Percentiles rank a stretch among this genome's conserved stretches.
Conservation (phyloP, 2,797 vertebrate genomes). For the Phrynocephalus forsythii region DNA sequence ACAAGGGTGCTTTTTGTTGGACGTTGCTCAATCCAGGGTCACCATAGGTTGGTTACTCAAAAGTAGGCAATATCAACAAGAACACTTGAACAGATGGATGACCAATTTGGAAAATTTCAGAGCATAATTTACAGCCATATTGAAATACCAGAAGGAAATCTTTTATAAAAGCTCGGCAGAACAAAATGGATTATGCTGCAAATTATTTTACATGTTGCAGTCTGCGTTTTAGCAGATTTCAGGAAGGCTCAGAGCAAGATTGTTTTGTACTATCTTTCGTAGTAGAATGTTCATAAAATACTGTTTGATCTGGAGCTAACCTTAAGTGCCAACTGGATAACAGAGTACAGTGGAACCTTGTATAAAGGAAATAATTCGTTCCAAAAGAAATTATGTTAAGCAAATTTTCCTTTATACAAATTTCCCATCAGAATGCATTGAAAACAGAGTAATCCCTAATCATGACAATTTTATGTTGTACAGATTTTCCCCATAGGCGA, state of each 20-base stretch:
- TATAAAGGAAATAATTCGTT: no score
- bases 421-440: no score
- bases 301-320: neutral
- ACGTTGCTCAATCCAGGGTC: no score
- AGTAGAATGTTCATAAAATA: neutral
- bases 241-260: conserved; percentile 2
- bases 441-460: no score
- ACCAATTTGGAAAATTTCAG: neutral
- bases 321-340: neutral
- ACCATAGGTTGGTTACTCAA: no score
- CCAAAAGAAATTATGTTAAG: no score
- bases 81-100: neutral
- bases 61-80: neutral
- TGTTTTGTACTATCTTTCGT: neutral
- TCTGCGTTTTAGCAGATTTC: neutral
- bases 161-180: neutral
- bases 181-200: conserved; percentile 12
- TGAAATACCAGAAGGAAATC: neutral
- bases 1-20: no score
- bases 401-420: no score
- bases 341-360: no score
- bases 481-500: no score
- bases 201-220: neutral
- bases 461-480: no score
- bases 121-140: neutral